Percentiles rank a stretch among this genome's conserved stretches.
These are phyloP conservation scores for Yponomeuta sedellus DNA, from an alignment of 2,888 invertebrate species.

Conservation along the genomic window DNA sequence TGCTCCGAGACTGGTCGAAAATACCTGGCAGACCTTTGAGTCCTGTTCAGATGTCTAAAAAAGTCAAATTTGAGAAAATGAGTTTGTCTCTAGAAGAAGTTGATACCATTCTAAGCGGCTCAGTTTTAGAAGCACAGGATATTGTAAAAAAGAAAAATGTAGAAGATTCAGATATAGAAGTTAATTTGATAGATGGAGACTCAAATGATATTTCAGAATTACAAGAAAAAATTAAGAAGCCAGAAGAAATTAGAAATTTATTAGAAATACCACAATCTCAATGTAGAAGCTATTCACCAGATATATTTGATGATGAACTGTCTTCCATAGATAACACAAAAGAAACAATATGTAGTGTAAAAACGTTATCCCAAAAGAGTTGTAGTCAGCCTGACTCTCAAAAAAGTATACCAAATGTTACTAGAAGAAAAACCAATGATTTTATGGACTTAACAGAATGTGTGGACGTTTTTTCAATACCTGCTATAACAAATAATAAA, in stretches of 20 bases:
- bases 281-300: conserved; percentile 57
- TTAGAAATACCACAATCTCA: neutral
- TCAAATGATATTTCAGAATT: neutral
- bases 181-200: neutral
- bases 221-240: neutral
- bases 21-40: conserved; percentile 80
- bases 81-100: conserved; percentile 52
- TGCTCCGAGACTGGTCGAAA: conserved; percentile 77
- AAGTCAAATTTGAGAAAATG: conserved; percentile 46
- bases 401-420: conserved; percentile 14
- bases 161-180: neutral
- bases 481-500: conserved; percentile 12
- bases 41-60: conserved; percentile 43
- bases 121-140: conserved; percentile 38
- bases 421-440: conserved; percentile 27
- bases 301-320: conserved; percentile 65
- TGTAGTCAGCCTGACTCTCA: neutral
- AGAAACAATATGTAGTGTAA: neutral
- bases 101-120: conserved; percentile 54
- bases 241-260: neutral
- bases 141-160: conserved; percentile 30
- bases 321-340: conserved; percentile 16
- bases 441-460: conserved; percentile 48
- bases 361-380: conserved; percentile 8
- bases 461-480: conserved; percentile 28